These are phyloP conservation scores for Cromileptes altivelis DNA, from an alignment of 2,113 vertebrate genomes.

Conservation along the genomic window DNA sequence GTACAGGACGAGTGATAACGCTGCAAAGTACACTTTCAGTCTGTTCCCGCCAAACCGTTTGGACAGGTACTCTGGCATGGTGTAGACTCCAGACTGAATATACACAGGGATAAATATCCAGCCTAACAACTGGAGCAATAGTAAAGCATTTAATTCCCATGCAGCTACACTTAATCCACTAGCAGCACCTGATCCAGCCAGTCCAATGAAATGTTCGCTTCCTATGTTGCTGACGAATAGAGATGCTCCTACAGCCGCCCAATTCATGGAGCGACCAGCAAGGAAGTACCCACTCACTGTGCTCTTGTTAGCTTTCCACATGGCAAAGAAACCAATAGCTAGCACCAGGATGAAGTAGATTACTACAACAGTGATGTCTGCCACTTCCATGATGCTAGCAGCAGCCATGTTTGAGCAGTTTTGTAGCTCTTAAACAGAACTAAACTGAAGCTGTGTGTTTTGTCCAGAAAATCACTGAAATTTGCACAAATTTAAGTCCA, in stretches of 20 bases:
- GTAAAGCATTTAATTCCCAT: constrained; percentile 95
- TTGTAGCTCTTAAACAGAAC: neutral
- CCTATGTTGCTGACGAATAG: constrained; percentile 99
- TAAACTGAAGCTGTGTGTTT: too few relatives aligned
- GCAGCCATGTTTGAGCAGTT: constrained; percentile 43
- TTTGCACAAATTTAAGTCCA: neutral
- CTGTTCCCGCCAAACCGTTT: constrained; percentile 94
- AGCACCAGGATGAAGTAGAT: constrained; percentile 95
- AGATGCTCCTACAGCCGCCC: constrained; percentile 93
- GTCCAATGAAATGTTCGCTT: constrained; percentile 98
- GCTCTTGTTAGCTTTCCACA: constrained; percentile 94
- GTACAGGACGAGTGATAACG: constrained; percentile 93
- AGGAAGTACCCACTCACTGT: constrained; percentile 97
- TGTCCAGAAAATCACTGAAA: neutral
- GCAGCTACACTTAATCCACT: constrained; percentile 95
- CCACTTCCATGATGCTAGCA: constrained; percentile 86
- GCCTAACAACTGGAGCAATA: constrained; percentile 94
- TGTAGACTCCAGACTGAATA: constrained; percentile 93
- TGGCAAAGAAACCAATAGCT: constrained; percentile 92
- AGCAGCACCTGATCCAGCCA: constrained; percentile 95
- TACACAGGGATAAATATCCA: constrained; percentile 98
- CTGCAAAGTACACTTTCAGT: constrained; percentile 95
- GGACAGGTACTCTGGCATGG: constrained; percentile 97
- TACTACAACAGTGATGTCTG: constrained; percentile 92
- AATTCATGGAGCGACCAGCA: constrained; percentile 96